Evolutionary conservation across 2,888 invertebrate genomes (phyloP).

Genomic region (Deladenus siricidicola): DNA sequence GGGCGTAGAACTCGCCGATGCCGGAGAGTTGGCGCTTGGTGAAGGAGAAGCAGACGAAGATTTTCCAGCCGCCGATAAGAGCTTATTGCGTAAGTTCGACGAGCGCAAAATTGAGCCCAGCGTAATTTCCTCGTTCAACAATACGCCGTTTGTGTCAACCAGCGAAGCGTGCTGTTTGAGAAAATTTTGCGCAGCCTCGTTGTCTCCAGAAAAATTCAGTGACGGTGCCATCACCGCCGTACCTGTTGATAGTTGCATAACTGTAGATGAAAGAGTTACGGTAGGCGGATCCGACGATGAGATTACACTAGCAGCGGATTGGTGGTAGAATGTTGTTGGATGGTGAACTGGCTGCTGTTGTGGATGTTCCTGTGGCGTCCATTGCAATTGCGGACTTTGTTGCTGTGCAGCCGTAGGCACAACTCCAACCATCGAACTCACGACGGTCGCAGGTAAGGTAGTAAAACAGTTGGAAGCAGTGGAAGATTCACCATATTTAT

Average conservation of each 20-base stretch:
- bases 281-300: background rate
- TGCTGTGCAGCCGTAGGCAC: too few species aligned
- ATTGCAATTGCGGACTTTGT: too few species aligned
- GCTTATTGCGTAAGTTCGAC: background rate
- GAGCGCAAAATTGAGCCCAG: conserved; percentile 1
- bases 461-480: too few species aligned
- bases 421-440: too few species aligned
- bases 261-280: background rate
- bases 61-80: background rate
- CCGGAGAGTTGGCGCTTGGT: background rate
- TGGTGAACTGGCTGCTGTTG: background rate
- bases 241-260: background rate
- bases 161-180: background rate
- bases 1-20: too few species aligned
- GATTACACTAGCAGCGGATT: background rate
- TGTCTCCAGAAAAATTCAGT: background rate
- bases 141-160: background rate
- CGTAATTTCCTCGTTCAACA: background rate
- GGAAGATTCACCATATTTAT: too few species aligned
- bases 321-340: background rate
- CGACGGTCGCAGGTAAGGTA: too few species aligned
- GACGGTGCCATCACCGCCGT: background rate
- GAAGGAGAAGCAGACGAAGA: background rate
- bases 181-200: conserved; percentile 1
- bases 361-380: background rate